Evolutionary conservation across 2,113 vertebrate species (phyloP).

Genomic region (Sinocyclocheilus rhinocerous): DNA sequence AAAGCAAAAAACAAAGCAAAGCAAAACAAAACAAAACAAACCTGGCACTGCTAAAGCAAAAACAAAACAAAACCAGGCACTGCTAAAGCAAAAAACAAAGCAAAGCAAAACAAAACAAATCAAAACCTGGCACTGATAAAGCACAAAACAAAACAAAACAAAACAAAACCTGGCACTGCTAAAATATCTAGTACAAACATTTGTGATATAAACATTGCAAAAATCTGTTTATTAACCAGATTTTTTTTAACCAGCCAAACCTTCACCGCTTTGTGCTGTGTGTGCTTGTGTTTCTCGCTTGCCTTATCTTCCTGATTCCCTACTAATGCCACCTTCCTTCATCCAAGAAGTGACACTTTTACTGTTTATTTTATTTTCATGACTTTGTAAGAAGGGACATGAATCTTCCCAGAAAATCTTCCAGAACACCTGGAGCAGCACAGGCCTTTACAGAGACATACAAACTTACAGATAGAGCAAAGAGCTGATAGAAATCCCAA

Average conservation of each 20-base stretch:
- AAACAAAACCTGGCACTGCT: too few species aligned
- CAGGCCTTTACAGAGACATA: slow-evolving; percentile 27
- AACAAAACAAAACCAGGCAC: too few species aligned
- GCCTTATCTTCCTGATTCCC: background rate
- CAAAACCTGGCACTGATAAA: too few species aligned
- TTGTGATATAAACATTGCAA: too few species aligned
- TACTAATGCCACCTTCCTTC: background rate
- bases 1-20: background rate
- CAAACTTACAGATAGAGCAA: slow-evolving; percentile 16
- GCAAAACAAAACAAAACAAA: background rate
- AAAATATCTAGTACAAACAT: too few species aligned
- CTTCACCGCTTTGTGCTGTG: background rate
- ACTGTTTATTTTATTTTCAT: background rate
- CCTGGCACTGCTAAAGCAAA: too few species aligned
- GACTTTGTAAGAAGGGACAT: slow-evolving; percentile 75
- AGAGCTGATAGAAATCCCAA: slow-evolving; percentile 38
- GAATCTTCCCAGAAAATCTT: slow-evolving; percentile 75
- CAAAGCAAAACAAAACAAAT: too few species aligned
- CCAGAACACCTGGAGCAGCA: slow-evolving; percentile 20
- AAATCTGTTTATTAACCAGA: too few species aligned
- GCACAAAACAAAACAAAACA: too few species aligned
- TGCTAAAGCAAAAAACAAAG: too few species aligned
- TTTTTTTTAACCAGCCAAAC: background rate
- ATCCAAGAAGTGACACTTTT: background rate
- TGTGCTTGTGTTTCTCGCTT: background rate